Evolutionary conservation across 1,140 invertebrate species (phyloP), one percentile per base, ranked within the genome.

Genomic region (Atta texana): DNA sequence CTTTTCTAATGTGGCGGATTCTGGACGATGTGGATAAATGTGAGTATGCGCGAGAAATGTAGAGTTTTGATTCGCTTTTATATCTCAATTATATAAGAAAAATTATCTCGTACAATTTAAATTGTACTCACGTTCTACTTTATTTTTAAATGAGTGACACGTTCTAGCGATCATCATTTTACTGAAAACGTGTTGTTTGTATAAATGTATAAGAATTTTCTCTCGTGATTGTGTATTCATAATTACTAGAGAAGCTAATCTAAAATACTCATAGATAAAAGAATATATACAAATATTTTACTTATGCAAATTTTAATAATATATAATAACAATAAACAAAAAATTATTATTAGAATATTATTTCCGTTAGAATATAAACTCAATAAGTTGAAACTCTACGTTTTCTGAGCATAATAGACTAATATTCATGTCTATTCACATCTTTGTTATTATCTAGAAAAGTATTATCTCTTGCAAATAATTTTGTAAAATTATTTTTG

Each of bases 41-140:
- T 84, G 80, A 84, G 80, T 75, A 84, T 71, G 8, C 28, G 57
- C 69, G 69, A 74, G 39, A 51, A 74, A 74, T 34, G 80, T 84
- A 39, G 80, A 84, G 80, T 75, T 75, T 61, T 75, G 1, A 39
- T 80, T 69, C 31, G 7, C 12, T 39, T 24, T 69, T 69, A 49
- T 34, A 8, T 59, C 6, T 59, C 55, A 10, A 16, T 2, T 71
- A 53, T 0, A 8, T 14, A 72, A 72, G 10, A 72, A n/a, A 28
- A 3, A 14, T 61, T 34, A 5, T 61, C 14, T 61, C 16, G 8
- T 24, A 24, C n/a, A 12, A 7, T 51, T 18, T 34, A 34, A 74
- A 57, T 57, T 57, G 55, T 49, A 53, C n/a, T 69, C 3, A 69
- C 55, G 57, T 39, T 31, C 24, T 5, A 21, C 8, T 34, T 49